These are phyloP conservation scores for Drosophila mauritiana DNA, from an alignment of 1,140 invertebrate genomes.

Conservation along the genomic window DNA sequence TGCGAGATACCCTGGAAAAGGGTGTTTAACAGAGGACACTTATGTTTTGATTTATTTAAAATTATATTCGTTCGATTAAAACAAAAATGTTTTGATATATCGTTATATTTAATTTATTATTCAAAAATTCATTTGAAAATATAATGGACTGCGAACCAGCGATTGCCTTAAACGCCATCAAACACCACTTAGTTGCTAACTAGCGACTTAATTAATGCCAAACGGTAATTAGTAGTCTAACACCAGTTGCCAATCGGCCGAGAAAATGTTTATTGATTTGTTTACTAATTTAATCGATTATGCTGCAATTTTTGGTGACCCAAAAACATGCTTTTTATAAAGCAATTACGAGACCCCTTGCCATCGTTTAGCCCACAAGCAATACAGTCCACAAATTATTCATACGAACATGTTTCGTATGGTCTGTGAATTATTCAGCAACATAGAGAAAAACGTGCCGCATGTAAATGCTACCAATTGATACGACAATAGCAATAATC, in stretches of 20 bases:
- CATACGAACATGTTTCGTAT: conserved; percentile 36
- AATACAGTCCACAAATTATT: conserved; percentile 49
- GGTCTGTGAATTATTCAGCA: conserved; percentile 36
- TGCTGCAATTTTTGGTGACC: conserved; percentile 47
- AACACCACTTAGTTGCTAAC: conserved; percentile 20
- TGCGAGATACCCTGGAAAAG: conserved; percentile 87
- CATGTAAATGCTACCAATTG: conserved; percentile 59
- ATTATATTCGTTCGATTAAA: background rate
- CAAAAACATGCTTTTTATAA: conserved; percentile 45
- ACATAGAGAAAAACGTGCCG: conserved; percentile 13
- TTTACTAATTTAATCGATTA: conserved; percentile 54
- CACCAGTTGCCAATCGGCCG: background rate
- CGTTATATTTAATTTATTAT: no score
- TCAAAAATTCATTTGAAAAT: no score
- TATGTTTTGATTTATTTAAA: background rate
- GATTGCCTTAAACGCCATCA: conserved; percentile 6
- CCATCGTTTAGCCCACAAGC: background rate
- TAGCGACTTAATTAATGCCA: conserved; percentile 29
- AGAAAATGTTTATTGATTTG: conserved; percentile 41
- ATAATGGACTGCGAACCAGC: background rate
- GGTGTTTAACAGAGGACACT: conserved; percentile 5
- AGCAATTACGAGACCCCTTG: conserved; percentile 39
- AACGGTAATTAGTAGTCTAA: conserved; percentile 15
- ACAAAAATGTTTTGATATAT: no score
- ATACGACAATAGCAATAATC: conserved; percentile 40